Base-by-base conservation (phyloP, 2,797 vertebrate genomes). In the Potorous gilbertii region DNA sequence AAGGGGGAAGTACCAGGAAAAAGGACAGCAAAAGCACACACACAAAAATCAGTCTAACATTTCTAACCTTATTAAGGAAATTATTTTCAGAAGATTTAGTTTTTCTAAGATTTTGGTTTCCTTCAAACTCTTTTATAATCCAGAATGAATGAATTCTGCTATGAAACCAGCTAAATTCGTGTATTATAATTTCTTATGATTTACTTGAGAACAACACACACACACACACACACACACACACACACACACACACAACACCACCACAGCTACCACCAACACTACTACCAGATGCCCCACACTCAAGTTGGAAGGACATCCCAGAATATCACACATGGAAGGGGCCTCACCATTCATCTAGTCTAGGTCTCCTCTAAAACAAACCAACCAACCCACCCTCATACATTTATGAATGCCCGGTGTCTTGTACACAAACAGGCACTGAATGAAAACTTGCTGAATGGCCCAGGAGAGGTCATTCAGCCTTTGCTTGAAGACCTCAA, bases 1-100 rank as follows among this genome's bases (percentile, higher is more conserved):
- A 50, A 92, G 91, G 9, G 91, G 16, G 96, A 57, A 74, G 90
- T 0, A 54, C 52, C 90, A 96, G 50, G 92, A 92, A 81, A 93
- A 55, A 91, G 9, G 94, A 74, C 1, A 46, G 46, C 59, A 55
- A 94, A 28, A 56, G 5, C 55, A 59, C 91, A 18, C 92, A 55
- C 55, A n/a, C 90, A 52, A 5, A 55, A 18, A 56, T 31, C 50
- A 13, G 91, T 55, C 24, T 27, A 74, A 9, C 54, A 31, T 81
- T 81, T 81, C 66, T 81, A 6, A 81, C 46, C 11, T 81, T 46
- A 81, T 81, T 46, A 81, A 81, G 66, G 16, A 46, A 81, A 40
- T 24, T 40, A 40, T 81, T 81, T 81, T 81, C 62, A 81, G n/a
- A 74, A 74, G n/a, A 24, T 40, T 81, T 21, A 46, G 6, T 24